A percentile compares a stretch with the other conserved stretches of the same genome.
phyloP scores from a whole-genome alignment of 2,113 vertebrate species.

The Tragelaphus scriptus region DNA sequence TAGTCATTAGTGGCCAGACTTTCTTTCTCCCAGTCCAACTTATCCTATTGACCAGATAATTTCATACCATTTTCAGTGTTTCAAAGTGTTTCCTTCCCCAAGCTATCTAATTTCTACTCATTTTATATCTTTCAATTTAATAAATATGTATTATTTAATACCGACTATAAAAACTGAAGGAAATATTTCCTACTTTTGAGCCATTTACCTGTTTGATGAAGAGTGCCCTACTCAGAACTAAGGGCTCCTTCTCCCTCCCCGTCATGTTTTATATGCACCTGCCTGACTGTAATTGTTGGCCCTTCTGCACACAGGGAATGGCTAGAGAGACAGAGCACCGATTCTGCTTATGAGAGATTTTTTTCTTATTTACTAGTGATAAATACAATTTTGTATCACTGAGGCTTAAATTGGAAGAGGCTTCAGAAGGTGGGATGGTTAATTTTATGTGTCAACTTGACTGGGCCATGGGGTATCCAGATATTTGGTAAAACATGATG shows the following conservation, averaged over 20 bases:
- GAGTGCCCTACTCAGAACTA: neutral
- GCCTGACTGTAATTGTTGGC: neutral
- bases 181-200: neutral
- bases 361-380: neutral
- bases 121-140: neutral
- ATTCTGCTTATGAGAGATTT: neutral
- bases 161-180: neutral
- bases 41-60: neutral
- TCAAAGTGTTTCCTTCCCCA: neutral
- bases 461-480: neutral
- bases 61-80: neutral
- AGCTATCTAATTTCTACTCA: neutral
- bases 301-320: neutral
- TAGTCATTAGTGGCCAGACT: neutral
- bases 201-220: neutral
- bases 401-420: neutral
- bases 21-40: neutral
- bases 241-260: neutral
- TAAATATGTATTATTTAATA: neutral
- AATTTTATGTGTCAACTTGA: neutral
- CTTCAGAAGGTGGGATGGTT: neutral
- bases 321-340: neutral
- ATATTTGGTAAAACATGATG: neutral
- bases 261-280: too few species aligned
- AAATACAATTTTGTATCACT: neutral